These are phyloP conservation scores for Condylura cristata DNA, from an alignment of 2,113 vertebrate genomes.

Conservation along the genomic window DNA sequence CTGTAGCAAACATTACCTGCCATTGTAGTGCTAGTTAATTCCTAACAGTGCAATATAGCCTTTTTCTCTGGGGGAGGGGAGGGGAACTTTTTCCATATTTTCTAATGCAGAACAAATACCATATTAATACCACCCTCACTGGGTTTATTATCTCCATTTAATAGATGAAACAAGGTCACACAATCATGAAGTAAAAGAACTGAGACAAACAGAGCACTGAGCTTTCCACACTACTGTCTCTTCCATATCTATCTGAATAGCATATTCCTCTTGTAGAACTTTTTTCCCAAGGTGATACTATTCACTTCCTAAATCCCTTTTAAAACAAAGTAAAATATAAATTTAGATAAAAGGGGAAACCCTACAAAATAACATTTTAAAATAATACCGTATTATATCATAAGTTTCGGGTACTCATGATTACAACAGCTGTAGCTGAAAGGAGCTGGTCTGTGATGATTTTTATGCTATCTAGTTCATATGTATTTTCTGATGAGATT, in stretches of 20 bases:
- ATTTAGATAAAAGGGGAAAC: too few species aligned
- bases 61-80: constrained; percentile 23
- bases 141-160: not conserved
- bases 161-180: not conserved
- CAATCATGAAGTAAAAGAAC: not conserved
- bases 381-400: too few species aligned
- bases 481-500: not conserved
- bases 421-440: not conserved
- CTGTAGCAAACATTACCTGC: not conserved
- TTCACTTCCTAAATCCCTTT: not conserved
- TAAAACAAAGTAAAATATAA: not conserved
- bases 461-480: not conserved
- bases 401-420: too few species aligned
- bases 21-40: not conserved
- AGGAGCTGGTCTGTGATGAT: constrained; percentile 24
- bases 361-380: too few species aligned
- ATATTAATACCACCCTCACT: not conserved
- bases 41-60: not conserved
- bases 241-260: not conserved
- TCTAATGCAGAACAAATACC: constrained; percentile 1
- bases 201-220: not conserved
- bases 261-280: not conserved
- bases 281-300: not conserved
- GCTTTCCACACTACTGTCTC: not conserved
- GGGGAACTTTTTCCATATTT: not conserved